Evolutionary conservation across 2,888 invertebrate genomes (phyloP), one percentile per base, ranked within the genome.

Genomic region (Lasioglossum morio): DNA sequence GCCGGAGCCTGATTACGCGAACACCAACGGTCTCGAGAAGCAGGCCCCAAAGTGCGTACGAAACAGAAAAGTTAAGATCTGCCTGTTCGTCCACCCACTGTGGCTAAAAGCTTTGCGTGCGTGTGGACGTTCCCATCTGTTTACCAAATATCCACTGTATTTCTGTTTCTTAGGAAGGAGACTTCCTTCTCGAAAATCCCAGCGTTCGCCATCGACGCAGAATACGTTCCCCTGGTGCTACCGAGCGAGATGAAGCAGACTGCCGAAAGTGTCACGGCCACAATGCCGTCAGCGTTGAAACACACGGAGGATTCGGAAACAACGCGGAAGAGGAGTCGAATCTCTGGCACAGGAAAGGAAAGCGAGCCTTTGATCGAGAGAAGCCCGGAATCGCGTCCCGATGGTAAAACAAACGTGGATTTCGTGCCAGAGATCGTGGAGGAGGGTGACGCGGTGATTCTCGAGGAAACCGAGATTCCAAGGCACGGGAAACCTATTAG

Each of bases 1-100:
- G 81, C 95, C 95, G 84, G 96, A 96, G 81, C 95, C 95, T 53
- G 96, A 96, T 89, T 96, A 96, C 92, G 95, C 95, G 82, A 95
- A 95, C 91, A 94, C 95, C 84, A 93, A 93, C 87, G 84, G 70
- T 66, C 90, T 92, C 66, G 94, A 93, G 78, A 93, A 92, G 87
- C 93, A 93, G 84, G 91, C 92, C 82, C 88, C 92, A 89, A 94
- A 93, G 94, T 94, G 90, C 91, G 93, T 92, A 88, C 81, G 43
- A 57, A 60, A 16, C 69, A 37, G 12, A n/a, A 23, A 34, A 30
- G 7, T 23, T 12, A 43, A 43, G 43, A 12, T 4, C 12, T 2
- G 4, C n/a, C 1, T 57, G 1, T 12, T 12, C 1, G 1, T 3
- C 57, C n/a, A 4, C 57, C 57, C n/a, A n/a, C n/a, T 57, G 12